These are phyloP conservation scores for Larimichthys crocea DNA, from an alignment of 2,113 vertebrate genomes.

Conservation along the genomic window DNA sequence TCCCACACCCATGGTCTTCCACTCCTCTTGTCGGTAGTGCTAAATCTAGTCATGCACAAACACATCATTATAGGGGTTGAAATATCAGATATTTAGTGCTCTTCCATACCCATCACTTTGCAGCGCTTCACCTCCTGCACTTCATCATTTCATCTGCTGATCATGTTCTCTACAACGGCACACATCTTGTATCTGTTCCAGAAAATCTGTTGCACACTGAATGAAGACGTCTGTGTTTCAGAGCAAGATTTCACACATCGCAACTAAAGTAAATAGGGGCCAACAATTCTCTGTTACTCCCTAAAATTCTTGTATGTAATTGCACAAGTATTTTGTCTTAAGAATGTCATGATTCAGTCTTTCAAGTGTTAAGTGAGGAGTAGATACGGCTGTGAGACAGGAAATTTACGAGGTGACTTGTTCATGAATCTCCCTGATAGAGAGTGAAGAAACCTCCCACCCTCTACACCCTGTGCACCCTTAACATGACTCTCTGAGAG, in stretches of 20 bases:
- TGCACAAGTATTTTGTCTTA: conserved; percentile 25
- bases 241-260: conserved; percentile 14
- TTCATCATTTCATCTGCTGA: too few species aligned
- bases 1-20: too few species aligned
- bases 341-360: conserved; percentile 22
- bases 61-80: too few species aligned
- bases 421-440: conserved; percentile 48
- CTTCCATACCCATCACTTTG: too few species aligned
- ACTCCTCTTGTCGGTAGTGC: too few species aligned
- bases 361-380: conserved; percentile 37
- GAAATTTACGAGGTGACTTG: conserved; percentile 42
- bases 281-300: conserved; percentile 36
- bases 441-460: conserved; percentile 40
- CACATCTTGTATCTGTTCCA: too few species aligned
- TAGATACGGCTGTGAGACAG: conserved; percentile 3
- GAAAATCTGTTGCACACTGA: background rate
- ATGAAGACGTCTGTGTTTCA: conserved; percentile 15
- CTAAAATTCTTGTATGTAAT: conserved; percentile 57
- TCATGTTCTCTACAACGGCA: too few species aligned
- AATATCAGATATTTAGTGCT: too few species aligned
- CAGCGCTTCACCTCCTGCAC: too few species aligned
- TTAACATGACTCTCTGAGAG: background rate
- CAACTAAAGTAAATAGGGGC: conserved; percentile 29
- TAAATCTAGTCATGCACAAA: too few species aligned
- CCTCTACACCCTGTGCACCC: background rate